phyloP scores from a whole-genome alignment of 2,888 invertebrate species.

The Dasypogon diadema region DNA sequence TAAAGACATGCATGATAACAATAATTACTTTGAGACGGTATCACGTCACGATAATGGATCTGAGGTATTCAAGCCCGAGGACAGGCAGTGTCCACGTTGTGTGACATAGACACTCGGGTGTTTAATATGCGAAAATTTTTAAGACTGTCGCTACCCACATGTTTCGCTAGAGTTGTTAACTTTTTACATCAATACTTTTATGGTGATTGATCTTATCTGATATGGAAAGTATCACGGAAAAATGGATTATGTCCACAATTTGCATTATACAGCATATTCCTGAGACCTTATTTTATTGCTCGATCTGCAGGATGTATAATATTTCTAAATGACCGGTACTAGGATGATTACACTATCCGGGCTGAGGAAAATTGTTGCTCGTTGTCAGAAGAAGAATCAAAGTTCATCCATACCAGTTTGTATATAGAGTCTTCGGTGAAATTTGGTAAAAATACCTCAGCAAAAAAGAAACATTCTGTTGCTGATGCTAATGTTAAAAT shows the following conservation, averaged over 20 bases:
- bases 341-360: too few relatives aligned
- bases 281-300: background rate
- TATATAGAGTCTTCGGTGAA: too few relatives aligned
- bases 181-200: constrained; percentile 24
- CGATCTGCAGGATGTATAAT: too few relatives aligned
- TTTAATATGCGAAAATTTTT: constrained; percentile 43
- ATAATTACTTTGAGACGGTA: constrained; percentile 41
- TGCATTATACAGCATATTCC: constrained; percentile 34
- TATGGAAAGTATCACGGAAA: constrained; percentile 14
- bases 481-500: too few relatives aligned
- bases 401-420: too few relatives aligned
- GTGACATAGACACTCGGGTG: constrained; percentile 28
- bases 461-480: too few relatives aligned
- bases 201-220: constrained; percentile 32
- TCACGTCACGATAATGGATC: constrained; percentile 42
- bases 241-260: constrained; percentile 15
- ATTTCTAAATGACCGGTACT: too few relatives aligned
- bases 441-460: too few relatives aligned
- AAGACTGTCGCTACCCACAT: constrained; percentile 28
- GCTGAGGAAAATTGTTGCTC: too few relatives aligned
- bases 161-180: constrained; percentile 20
- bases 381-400: too few relatives aligned
- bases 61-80: constrained; percentile 29
- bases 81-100: constrained; percentile 16
- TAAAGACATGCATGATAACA: constrained; percentile 44